Base-by-base conservation (phyloP, 1,140 invertebrate species). In the Aphis gossypii region DNA sequence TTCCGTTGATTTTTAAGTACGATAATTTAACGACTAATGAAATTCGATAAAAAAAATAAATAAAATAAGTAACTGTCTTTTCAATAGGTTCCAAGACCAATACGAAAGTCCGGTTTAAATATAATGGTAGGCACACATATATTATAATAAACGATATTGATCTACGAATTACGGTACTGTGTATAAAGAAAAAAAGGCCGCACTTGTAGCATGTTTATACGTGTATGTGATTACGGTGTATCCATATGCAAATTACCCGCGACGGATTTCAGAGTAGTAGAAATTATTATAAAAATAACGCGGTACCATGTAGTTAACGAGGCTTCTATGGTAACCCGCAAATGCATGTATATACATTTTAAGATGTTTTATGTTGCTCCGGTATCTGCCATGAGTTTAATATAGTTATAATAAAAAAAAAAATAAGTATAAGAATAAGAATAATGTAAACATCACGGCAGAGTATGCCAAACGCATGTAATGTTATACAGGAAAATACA, bases 101-200 rank as follows among this genome's bases (percentile, higher is more conserved):
- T 41, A 44, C 11, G 41, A 86, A 86, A 46, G 84, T 86, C 84
- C 84, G 84, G 44, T 86, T 86, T 86, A 86, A 46, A 86, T 86
- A 76, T 76, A 86, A 86, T 86, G 84, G 84, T 46, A 46, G 41
- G 14, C 5, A 46, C 9, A 76, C 60, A 76, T 76, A 76, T 76
- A 76, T 76, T 76, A 76, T 76, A 76, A 76, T 76, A 76, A 76
- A 46, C 23, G 84, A 86, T 86, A 86, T 86, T 86, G 38, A 86
- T 86, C 84, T 86, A 86, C 25, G 41, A 86, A 41, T 86, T 86
- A 86, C 84, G 84, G 84, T 86, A 86, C 41, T 46, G 44, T n/a
- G 30, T 86, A 86, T 14, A 86, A 41, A 46, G 23, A n/a, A 76
- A 86, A 84, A 86, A 86, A 86, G 11, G 84, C 38, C 84, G 44